Base-by-base conservation (phyloP, 1,140 invertebrate genomes). In the Propsilocerus akamusi region DNA sequence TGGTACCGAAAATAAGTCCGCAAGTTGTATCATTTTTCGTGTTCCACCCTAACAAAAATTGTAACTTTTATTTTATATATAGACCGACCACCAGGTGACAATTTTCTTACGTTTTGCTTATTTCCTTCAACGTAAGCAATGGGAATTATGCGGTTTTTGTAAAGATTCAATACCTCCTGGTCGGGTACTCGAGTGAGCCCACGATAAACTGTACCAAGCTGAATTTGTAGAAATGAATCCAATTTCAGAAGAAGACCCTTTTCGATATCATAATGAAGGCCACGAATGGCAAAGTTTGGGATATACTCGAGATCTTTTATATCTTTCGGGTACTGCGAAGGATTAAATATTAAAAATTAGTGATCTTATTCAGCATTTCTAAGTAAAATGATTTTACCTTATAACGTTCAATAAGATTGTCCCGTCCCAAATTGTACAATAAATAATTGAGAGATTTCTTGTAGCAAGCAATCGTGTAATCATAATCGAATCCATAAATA, bases 401-500 rank as follows among this genome's bases (percentile, higher is more conserved):
- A 60, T 83, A 86, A 58, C 87, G 84, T 59, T 85, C 77, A 47
- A 97, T 79, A 0, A 98, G 72, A 61, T 80, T 80, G 58, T 95
- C 81, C 55, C 83, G 76, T 6, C 89, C 94, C 30, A 97, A 71
- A 60, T 90, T 83, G 65, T 97, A 97, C 5, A 98, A 75, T n/a
- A 97, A 69, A 60, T 83, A 77, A 64, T 97, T 89, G 62, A 97
- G 69, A 28, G 83, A 77, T 17, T 85, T 81, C 59, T 89, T 93
- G 66, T 98, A 98, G 58, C 86, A 86, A n/a, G 93, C 93, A 53
- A 97, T 66, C 0, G 95, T 98, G 61, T 97, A 98, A 65, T 98
- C 95, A 73, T 97, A 98, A 71, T 98, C 95, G 72, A 97, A 98
- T 14, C 95, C 95, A 73, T 96, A 97, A 1, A 97, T 88, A 59